Base-by-base conservation (phyloP, 1,140 invertebrate genomes). In the Piezodorus guildinii region DNA sequence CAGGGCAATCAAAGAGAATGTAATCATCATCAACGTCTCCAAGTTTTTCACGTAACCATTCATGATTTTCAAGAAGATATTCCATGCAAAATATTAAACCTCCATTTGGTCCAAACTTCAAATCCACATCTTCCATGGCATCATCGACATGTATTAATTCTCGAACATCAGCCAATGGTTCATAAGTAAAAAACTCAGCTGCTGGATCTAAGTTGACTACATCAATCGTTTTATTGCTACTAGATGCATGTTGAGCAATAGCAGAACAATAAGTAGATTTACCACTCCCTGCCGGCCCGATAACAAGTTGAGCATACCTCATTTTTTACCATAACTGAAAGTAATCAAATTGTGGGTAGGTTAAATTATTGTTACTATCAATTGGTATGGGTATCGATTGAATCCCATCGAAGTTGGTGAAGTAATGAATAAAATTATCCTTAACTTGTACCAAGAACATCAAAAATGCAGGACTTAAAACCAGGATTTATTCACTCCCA, bases 121-220 rank as follows among this genome's bases (percentile, higher is more conserved):
- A 74, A 66, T 94, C 87, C 65, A 93, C 87, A 78, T 96, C 94
- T 76, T 97, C 92, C 92, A 97, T 96, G 0, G 88, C 90, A 83
- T 99, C 96, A 70, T 97, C 91, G 0, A 98, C 77, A 66, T 91
- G 85, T 72, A 99, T 97, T 30, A 98, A 76, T 69, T 98, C 94
- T 68, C 94, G 77, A 62, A 99, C 89, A 78, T 99, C 96, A 12
- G 84, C 85, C 14, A 88, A 71, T 0, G 92, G 86, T 63, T 87
- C 78, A 74, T 99, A 99, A 70, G 91, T 84, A 79, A 99, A 98
- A 72, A 90, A 79, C 74, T 99, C 96, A 16, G 95, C 95, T 3
- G 96, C 96, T 46, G 96, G 96, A 78, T 99, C 96, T 45, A 99
- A 79, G 79, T 99, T 99, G 0, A 99, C 86, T 10, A 98, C 85